Base-by-base conservation (phyloP, 2,113 vertebrate genomes). In the Podocnemis expansa region DNA sequence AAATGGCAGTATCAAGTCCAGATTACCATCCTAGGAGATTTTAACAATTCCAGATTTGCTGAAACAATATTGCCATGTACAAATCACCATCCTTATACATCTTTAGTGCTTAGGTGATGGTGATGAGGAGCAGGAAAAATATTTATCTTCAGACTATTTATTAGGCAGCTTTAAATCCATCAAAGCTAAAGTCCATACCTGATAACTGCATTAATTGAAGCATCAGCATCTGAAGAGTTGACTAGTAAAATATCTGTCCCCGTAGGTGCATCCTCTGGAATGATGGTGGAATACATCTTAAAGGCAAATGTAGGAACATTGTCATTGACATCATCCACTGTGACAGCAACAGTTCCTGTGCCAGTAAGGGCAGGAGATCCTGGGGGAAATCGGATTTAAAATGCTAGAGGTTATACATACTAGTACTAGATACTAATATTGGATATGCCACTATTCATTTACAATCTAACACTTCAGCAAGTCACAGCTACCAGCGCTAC, bases 301-400 rank as follows among this genome's bases (percentile, higher is more conserved):
- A 98, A 98, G 88, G 98, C 98, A 16, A 99, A 99, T 0, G 97
- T 89, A 3, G 99, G 99, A 67, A 99, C 87, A 1, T 99, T 99
- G 95, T 99, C 99, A 60, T 99, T 99, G 94, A 99, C 93, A 73
- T 99, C 99, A 81, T 99, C 98, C 78, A 99, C 99, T n/a, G 98
- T 97, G 85, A 99, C 98, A 10, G 95, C 98, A 45, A 99, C 98
- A 1, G 98, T 99, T 38, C 99, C 99, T 8, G 99, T 99, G 89
- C 99, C 99, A 22, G 99, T 99, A 84, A 99, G 98, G 49, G 98
- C 97, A 21, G 99, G 99, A 91, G 98, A 98, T 79, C 99, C 99
- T 99, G 96, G 2, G 0, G 85, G 89, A 87, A 96, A 85, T 1
- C 5, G 52, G 81, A 89, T 91, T 89, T n/a, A 88, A 93, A 97